Conservation (phyloP, 2,888 invertebrate genomes). For the Amphipoea lucens region DNA sequence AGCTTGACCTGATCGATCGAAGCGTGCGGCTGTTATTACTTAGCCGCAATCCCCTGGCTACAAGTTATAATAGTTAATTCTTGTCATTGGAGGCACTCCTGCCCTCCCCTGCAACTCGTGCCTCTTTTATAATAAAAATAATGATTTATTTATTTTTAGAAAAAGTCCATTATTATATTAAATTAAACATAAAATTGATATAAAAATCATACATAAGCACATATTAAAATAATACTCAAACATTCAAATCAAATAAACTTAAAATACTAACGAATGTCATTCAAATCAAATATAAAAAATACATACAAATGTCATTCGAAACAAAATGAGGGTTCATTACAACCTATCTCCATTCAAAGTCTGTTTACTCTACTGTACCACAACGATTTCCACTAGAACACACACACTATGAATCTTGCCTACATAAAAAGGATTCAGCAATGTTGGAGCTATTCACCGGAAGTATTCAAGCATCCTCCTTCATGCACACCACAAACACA, state of each 20-base stretch:
- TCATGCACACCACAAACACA: background rate
- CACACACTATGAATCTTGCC: background rate
- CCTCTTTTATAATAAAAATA: too few relatives aligned
- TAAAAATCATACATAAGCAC: background rate
- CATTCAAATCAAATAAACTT: too few relatives aligned
- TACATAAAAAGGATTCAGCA: background rate
- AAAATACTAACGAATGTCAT: too few relatives aligned
- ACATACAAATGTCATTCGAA: background rate
- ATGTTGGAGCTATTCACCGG: background rate
- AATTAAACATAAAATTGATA: background rate
- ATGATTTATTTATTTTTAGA: too few relatives aligned
- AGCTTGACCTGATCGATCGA: too few relatives aligned
- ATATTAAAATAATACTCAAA: background rate
- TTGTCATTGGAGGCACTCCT: background rate
- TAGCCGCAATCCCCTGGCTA: too few relatives aligned
- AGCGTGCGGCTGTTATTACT: too few relatives aligned
- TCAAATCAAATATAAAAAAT: too few relatives aligned
- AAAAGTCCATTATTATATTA: background rate
- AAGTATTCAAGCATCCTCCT: background rate
- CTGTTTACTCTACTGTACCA: background rate
- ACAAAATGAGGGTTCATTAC: background rate
- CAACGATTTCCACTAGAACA: background rate
- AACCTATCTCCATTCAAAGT: background rate
- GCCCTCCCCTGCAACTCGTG: background rate
- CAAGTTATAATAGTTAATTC: too few relatives aligned